Base-by-base conservation (phyloP, 2,888 invertebrate species). In the Acleris laterana region DNA sequence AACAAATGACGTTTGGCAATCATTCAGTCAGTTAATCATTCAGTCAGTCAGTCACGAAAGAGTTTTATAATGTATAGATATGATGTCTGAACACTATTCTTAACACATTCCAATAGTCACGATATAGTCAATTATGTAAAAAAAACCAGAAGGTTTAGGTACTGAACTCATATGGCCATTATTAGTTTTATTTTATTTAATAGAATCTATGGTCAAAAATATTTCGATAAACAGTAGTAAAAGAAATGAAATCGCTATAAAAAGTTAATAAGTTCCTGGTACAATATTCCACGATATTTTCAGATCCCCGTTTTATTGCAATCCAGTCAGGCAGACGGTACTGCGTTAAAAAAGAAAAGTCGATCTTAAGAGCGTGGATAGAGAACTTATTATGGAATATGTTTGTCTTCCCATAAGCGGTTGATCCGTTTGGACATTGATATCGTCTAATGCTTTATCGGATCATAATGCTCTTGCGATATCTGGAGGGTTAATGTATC, bases 361-460 rank as follows among this genome's bases (percentile, higher is more conserved):
- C 28, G 55, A 50, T 52, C 44, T 50, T 61, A 44, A 44, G 13
- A 44, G 25, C 16, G 22, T 16, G 38, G 20, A 11, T 13, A 55
- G 28, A 50, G 48, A 28, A 28, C 44, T 56, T 32, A 42, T 32
- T 44, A 32, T 17, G 1, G 6, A 28, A 19, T 56, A 44, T 20
- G 20, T 42, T 53, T 22, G 28, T 50, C 22, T 22, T 44, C 13
- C 50, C 20, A 17, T 32, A 44, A 61, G 65, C 25, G 38, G 28
- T 51, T 61, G 60, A 65, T 56, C 65, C 44, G 32, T 46, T 61
- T 50, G 50, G 50, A 64, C 44, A 65, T 55, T 65, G 65, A 65
- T 61, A 61, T 61, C 60, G 20, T 56, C 50, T 65, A 56, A 65
- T 61, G 60, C 60, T 50, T 44, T 65, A 32, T 50, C 55, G 55